phyloP scores from a whole-genome alignment of 1,140 invertebrate genomes.

The Euwallacea similis region DNA sequence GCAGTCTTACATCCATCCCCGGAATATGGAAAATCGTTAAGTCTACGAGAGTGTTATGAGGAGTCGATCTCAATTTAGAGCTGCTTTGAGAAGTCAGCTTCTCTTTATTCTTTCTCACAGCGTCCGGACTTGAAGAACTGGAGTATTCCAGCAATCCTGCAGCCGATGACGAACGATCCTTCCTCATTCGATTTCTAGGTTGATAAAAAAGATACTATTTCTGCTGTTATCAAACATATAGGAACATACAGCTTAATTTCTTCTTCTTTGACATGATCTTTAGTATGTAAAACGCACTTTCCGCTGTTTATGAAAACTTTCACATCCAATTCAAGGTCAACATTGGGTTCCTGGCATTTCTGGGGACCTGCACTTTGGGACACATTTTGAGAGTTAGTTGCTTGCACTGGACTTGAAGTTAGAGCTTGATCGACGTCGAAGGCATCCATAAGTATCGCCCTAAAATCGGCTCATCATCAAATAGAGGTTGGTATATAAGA shows the following conservation, averaged over 20 bases:
- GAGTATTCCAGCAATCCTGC: conserved; percentile 69
- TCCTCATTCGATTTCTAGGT: conserved; percentile 60
- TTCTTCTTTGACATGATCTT: conserved; percentile 75
- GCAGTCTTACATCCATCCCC: conserved; percentile 91
- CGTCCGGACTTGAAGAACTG: conserved; percentile 56
- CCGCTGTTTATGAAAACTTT: conserved; percentile 96
- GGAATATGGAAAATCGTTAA: conserved; percentile 93
- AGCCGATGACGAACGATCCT: conserved; percentile 71
- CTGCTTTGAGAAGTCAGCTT: conserved; percentile 56
- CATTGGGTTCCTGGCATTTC: conserved; percentile 85
- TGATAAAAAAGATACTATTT: conserved; percentile 10
- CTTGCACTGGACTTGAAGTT: conserved; percentile 38
- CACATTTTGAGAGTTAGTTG: conserved; percentile 19
- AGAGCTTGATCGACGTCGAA: conserved; percentile 41
- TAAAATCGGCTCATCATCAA: conserved; percentile 8
- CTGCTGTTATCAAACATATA: conserved; percentile 2
- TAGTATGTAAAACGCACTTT: conserved; percentile 95
- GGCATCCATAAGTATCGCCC: conserved; percentile 42
- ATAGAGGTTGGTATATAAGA: neutral
- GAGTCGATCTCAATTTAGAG: conserved; percentile 56
- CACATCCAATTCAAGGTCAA: conserved; percentile 95
- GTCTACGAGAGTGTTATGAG: conserved; percentile 67
- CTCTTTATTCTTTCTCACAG: conserved; percentile 56
- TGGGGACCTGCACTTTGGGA: conserved; percentile 34
- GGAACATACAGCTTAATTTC: conserved; percentile 61